Percentiles rank a stretch among this genome's conserved stretches.
Conservation (phyloP, 2,113 vertebrate species). For the Cavia porcellus region DNA sequence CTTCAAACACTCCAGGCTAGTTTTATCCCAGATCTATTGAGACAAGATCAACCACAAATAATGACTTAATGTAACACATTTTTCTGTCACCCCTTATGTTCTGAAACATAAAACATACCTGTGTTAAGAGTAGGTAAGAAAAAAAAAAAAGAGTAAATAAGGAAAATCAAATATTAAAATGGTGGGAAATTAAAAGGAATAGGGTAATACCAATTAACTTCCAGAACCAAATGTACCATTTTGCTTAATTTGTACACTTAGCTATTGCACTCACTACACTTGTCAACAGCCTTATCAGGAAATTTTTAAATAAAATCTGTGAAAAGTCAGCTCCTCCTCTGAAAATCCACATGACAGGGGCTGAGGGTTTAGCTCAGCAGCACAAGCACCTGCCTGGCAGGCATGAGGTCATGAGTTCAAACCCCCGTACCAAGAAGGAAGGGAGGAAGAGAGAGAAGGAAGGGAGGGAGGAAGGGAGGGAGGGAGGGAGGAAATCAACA, state of each 20-base stretch:
- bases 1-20: constrained; percentile 98
- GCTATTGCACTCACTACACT: not conserved
- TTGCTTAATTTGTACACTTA: not conserved
- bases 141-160: not conserved
- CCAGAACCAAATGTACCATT: fast-evolving
- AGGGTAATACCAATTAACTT: not conserved
- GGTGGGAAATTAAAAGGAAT: not conserved
- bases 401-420: no score
- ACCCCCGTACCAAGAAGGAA: no score
- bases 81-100: not conserved
- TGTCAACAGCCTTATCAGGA: not conserved
- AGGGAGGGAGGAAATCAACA: not conserved
- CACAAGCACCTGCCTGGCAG: no score
- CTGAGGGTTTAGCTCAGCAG: not conserved
- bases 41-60: constrained; percentile 56
- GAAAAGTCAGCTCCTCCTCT: not conserved
- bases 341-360: not conserved
- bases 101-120: constrained; percentile 1
- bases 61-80: constrained; percentile 8
- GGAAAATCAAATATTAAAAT: not conserved
- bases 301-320: constrained; percentile 22
- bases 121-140: not conserved
- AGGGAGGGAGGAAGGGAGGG: no score
- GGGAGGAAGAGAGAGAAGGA: no score
- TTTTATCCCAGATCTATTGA: constrained; percentile 98